phyloP scores from a whole-genome alignment of 2,888 invertebrate genomes.

The Eremobia ochroleuca region DNA sequence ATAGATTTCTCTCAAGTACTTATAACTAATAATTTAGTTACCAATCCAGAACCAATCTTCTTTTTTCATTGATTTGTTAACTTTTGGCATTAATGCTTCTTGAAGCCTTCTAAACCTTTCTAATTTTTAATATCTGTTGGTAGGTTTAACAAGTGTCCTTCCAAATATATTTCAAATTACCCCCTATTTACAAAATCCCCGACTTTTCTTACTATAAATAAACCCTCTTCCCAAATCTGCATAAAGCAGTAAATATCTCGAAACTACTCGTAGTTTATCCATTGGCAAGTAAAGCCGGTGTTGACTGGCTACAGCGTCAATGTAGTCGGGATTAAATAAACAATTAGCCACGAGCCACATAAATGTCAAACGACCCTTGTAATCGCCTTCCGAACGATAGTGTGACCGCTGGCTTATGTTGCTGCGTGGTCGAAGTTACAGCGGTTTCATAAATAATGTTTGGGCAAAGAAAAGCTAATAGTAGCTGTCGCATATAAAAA shows the following conservation, averaged over 20 bases:
- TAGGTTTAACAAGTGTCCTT: not conserved
- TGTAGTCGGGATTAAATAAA: conserved; percentile 72
- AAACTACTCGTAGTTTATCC: conserved; percentile 44
- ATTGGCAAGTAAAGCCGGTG: conserved; percentile 54
- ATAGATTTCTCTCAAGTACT: not conserved
- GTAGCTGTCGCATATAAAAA: not conserved
- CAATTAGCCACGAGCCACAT: conserved; percentile 76
- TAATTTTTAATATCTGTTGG: not conserved
- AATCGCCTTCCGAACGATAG: conserved; percentile 76
- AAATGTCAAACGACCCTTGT: conserved; percentile 78
- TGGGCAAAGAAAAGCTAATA: not conserved
- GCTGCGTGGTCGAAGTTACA: conserved; percentile 40
- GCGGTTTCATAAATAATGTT: conserved; percentile 44
- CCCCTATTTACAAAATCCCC: not conserved
- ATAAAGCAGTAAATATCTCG: conserved; percentile 48
- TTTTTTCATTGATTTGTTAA: not conserved
- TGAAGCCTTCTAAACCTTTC: not conserved
- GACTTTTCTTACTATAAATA: not conserved
- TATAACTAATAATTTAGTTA: not conserved
- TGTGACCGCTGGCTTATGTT: conserved; percentile 70
- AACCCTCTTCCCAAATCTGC: conserved; percentile 35
- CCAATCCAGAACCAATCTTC: not conserved
- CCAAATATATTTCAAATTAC: not conserved
- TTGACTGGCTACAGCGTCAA: conserved; percentile 61
- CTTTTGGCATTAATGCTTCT: not conserved